Evolutionary conservation across 2,888 invertebrate genomes (phyloP), one percentile per base, ranked within the genome.

Genomic region (Seladonia tumulorum): DNA sequence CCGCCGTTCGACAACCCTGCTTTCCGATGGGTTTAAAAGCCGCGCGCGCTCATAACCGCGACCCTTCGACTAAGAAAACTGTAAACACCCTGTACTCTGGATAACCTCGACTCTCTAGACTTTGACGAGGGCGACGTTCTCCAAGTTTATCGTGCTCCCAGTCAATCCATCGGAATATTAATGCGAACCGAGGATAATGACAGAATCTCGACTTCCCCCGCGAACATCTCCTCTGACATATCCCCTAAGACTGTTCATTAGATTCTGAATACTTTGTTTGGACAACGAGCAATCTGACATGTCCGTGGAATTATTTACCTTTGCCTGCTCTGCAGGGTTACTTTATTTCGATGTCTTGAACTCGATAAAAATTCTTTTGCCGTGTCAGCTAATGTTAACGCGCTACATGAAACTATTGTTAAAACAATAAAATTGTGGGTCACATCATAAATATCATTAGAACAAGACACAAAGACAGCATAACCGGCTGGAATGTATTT

Each of bases 31-130:
- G 74, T 76, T 82, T 45, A 47, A 47, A 81, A 86, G 73, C 63
- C 22, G n/a, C 18, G 63, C 47, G 39, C 39, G 57, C 57, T 78
- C 76, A 60, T 81, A 81, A 81, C 81, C 70, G n/a, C 53, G 45
- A 80, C 53, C 53, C 45, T 70, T 53, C 68, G 76, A 72, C 73
- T 70, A 57, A 79, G 73, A 70, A 73, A 83, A 83, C 79, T 75
- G 29, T 70, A 76, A 73, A 76, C 73, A 49, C 57, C 70, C 73
- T 29, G 45, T 16, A 57, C 49, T n/a, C 29, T 68, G 57, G 22
- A 76, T 45, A 87, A 42, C 53, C 25, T 57, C 45, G 60, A 18
- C 29, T 35, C 73, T 22, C n/a, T 29, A 14, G 53, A 18, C 22
- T 72, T 72, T 39, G 39, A 35, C 7, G 49, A 53, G 42, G 63